phyloP scores from a whole-genome alignment of 2,113 vertebrate species.

The Trinectes maculatus region DNA sequence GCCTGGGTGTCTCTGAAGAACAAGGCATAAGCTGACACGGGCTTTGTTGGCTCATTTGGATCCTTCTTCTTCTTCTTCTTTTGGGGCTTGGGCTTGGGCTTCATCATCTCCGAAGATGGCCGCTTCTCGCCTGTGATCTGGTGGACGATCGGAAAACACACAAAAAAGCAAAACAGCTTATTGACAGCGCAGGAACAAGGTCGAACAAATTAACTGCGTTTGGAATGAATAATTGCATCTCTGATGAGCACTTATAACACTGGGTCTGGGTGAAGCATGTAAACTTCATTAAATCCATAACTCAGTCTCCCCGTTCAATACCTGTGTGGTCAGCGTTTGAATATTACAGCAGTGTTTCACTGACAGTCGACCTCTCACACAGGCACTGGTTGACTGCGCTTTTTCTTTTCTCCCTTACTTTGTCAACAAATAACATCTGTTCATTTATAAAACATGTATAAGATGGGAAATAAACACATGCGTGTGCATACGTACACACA shows the following conservation, averaged over 20 bases:
- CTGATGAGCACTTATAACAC: conserved; percentile 26
- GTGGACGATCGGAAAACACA: conserved; percentile 47
- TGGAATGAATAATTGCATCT: conserved; percentile 21
- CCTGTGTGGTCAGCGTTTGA: conserved; percentile 20
- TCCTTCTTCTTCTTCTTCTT: conserved; percentile 99
- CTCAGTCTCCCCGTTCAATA: conserved; percentile 32
- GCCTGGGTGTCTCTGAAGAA: conserved; percentile 99
- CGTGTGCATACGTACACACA: conserved; percentile 9
- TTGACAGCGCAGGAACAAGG: conserved; percentile 37
- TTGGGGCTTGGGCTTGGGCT: conserved; percentile 96
- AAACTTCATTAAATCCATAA: conserved; percentile 52
- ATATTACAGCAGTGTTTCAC: conserved; percentile 52
- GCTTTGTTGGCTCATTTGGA: conserved; percentile 97
- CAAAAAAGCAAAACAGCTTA: conserved; percentile 47
- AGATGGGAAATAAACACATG: conserved; percentile 27
- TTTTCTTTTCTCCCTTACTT: conserved; percentile 34
- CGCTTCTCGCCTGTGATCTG: conserved; percentile 95
- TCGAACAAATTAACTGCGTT: neutral
- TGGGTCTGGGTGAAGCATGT: conserved; percentile 37
- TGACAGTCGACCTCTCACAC: conserved; percentile 32
- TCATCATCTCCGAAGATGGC: conserved; percentile 93
- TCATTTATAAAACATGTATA: conserved; percentile 62
- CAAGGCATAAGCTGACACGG: conserved; percentile 95
- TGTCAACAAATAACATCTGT: conserved; percentile 51
- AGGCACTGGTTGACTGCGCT: neutral